These are phyloP conservation scores for Mesitornis unicolor DNA, from an alignment of 2,113 vertebrate genomes.

Conservation along the genomic window DNA sequence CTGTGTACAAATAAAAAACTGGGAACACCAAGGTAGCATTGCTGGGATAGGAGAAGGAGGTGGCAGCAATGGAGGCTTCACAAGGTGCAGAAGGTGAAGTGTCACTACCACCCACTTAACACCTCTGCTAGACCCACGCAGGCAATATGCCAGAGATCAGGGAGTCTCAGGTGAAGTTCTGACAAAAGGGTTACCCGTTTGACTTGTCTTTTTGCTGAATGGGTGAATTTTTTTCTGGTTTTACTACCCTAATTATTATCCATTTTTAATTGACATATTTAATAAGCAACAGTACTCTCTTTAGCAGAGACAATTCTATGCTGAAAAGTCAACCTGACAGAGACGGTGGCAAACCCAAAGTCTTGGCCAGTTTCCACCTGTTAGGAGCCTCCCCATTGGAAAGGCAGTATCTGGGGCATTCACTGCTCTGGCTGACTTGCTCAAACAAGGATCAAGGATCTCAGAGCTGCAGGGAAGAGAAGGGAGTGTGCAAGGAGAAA, in stretches of 20 bases:
- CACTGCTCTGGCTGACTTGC: not conserved
- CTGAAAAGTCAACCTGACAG: not conserved
- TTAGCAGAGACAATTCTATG: not conserved
- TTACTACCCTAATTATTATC: not conserved
- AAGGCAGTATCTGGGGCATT: not conserved
- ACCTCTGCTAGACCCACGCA: not conserved
- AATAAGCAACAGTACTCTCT: not conserved
- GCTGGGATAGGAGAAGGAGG: not conserved
- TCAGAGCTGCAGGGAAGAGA: not conserved
- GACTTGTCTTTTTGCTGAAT: not conserved
- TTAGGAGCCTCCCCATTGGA: not conserved
- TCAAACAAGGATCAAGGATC: not conserved
- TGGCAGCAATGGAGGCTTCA: not conserved
- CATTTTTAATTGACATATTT: not conserved
- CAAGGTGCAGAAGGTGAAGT: not conserved
- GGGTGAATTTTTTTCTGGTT: not conserved
- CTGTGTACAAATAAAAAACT: not conserved
- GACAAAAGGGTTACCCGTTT: not conserved
- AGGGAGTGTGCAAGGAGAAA: not conserved
- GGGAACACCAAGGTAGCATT: not conserved
- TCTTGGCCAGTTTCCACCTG: not conserved
- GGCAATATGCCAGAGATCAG: not conserved
- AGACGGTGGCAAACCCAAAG: not conserved
- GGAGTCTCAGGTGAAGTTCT: not conserved
- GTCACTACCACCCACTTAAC: not conserved